phyloP scores from a whole-genome alignment of 1,140 invertebrate species.

The Oryctes rhinoceros region DNA sequence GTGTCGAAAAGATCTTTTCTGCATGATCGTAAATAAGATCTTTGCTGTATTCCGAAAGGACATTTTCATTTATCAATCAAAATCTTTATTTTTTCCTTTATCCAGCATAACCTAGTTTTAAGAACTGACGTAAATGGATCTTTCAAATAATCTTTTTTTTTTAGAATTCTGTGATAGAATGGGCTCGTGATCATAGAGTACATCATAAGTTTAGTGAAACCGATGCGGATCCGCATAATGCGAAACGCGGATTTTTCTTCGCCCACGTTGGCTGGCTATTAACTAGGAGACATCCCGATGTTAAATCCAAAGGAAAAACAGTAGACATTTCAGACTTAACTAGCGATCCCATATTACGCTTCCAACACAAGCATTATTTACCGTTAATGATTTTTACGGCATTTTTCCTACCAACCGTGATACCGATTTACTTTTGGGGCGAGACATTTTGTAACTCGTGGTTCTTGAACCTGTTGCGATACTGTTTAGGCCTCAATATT shows the following conservation, averaged over 20 bases:
- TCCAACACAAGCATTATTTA: constrained; percentile 79
- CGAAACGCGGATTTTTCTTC: constrained; percentile 90
- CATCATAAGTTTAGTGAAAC: constrained; percentile 93
- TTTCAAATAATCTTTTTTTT: background rate
- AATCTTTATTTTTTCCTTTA: no score
- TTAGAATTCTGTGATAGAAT: constrained; percentile 76
- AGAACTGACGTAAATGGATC: no score
- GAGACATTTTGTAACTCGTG: constrained; percentile 83
- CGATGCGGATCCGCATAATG: constrained; percentile 89
- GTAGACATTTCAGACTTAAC: constrained; percentile 83
- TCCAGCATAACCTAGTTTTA: no score
- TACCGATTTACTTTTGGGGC: constrained; percentile 85
- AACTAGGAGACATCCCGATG: constrained; percentile 85
- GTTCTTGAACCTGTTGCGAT: constrained; percentile 87
- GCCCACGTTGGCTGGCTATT: constrained; percentile 91
- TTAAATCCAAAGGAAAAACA: constrained; percentile 73
- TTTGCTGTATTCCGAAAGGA: no score
- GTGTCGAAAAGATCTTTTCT: no score
- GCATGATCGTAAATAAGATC: no score
- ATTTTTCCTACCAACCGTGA: constrained; percentile 85
- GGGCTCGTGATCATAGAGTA: constrained; percentile 82
- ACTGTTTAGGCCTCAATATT: constrained; percentile 86
- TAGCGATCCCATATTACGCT: constrained; percentile 72
- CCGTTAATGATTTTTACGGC: constrained; percentile 81
- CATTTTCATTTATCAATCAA: no score